Evolutionary conservation across 2,888 invertebrate genomes (phyloP).

Genomic region (Notocelia uddmanniana): DNA sequence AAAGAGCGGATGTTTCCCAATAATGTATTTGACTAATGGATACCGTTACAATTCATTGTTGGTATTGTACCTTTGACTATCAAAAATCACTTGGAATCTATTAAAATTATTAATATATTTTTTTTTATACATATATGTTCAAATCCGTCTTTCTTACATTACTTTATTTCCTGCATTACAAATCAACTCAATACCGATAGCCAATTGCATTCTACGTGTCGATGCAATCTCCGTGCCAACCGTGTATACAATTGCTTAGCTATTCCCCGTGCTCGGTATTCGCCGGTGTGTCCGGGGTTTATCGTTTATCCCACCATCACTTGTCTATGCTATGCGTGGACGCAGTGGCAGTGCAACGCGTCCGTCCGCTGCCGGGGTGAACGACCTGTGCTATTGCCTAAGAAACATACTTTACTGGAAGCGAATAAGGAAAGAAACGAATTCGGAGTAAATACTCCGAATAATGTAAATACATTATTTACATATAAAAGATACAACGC

Average conservation of each 20-base stretch:
- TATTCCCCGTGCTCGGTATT: slow-evolving; percentile 41
- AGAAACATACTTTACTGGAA: slow-evolving; percentile 60
- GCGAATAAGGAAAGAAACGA: slow-evolving; percentile 48
- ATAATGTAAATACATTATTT: too few relatives aligned
- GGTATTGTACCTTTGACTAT: neutral
- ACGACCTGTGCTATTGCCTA: slow-evolving; percentile 61
- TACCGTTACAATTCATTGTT: neutral
- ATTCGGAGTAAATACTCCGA: too few relatives aligned
- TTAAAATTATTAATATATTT: neutral
- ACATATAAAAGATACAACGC: neutral
- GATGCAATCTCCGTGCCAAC: slow-evolving; percentile 40
- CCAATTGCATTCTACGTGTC: slow-evolving; percentile 17
- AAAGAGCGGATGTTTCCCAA: neutral
- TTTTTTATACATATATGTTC: too few relatives aligned
- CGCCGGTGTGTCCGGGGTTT: slow-evolving; percentile 56
- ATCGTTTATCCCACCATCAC: slow-evolving; percentile 73
- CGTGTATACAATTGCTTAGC: slow-evolving; percentile 17
- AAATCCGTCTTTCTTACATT: neutral
- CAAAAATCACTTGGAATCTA: slow-evolving; percentile 1
- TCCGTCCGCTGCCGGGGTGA: slow-evolving; percentile 72
- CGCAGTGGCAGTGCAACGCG: slow-evolving; percentile 64
- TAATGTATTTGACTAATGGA: neutral
- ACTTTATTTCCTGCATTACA: slow-evolving; percentile 18
- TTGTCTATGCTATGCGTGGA: slow-evolving; percentile 69
- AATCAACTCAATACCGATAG: slow-evolving; percentile 7